These are phyloP conservation scores for Trichacis sp. DNA, from an alignment of 2,888 invertebrate species.

Conservation along the genomic window DNA sequence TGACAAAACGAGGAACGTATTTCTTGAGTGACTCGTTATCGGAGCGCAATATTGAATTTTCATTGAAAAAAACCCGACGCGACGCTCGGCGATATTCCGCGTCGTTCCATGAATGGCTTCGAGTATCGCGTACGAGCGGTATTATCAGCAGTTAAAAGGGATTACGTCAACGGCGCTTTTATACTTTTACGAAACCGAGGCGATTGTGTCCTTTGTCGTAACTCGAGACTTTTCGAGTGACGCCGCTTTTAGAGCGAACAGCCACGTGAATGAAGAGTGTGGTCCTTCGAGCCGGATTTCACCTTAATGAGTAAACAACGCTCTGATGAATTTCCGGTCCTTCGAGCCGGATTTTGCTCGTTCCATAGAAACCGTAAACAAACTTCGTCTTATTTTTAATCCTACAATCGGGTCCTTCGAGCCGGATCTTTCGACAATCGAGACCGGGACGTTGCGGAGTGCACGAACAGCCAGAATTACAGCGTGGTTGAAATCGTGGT, in stretches of 20 bases:
- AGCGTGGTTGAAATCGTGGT: neutral
- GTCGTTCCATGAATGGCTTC: neutral
- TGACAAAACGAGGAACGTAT: neutral
- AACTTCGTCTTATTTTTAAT: no score
- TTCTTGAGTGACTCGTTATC: neutral
- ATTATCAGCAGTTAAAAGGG: slow-evolving; percentile 7
- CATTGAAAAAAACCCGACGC: neutral
- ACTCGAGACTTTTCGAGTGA: neutral
- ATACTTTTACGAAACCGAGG: neutral
- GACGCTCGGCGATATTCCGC: neutral
- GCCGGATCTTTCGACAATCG: neutral
- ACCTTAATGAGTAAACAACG: neutral
- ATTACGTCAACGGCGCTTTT: slow-evolving; percentile 4
- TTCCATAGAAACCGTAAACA: no score
- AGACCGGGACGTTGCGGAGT: no score
- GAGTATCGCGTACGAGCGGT: slow-evolving; percentile 4
- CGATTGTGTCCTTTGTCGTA: neutral
- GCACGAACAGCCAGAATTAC: no score
- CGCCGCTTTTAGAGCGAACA: neutral
- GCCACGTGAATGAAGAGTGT: neutral
- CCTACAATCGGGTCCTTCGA: neutral
- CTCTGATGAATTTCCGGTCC: no score
- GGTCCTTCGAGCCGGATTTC: neutral
- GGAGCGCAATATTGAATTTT: neutral
- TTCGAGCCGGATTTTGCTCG: no score